Conservation (phyloP, 1,140 invertebrate species). For the Calycopis cecrops region DNA sequence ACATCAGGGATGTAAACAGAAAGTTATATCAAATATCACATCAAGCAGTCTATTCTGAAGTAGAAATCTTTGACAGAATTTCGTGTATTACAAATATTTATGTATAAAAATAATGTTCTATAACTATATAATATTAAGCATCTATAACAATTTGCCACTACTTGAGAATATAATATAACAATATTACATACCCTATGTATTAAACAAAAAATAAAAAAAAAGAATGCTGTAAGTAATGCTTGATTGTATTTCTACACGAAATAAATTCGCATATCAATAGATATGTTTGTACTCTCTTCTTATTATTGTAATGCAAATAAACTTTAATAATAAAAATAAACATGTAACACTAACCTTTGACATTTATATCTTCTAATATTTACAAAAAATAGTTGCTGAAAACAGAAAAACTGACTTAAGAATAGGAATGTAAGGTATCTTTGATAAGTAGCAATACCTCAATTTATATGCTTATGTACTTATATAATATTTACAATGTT, state of each 20-base stretch:
- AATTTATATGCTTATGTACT: neutral
- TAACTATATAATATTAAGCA: neutral
- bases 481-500: neutral
- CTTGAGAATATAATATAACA: constrained; percentile 1
- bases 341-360: neutral
- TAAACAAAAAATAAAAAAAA: neutral
- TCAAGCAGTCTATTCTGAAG: constrained; percentile 21
- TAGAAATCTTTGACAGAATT: constrained; percentile 20
- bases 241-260: too few species aligned
- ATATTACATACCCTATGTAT: neutral
- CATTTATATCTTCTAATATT: neutral
- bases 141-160: neutral
- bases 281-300: too few species aligned
- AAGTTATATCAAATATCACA: constrained; percentile 25
- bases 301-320: too few species aligned
- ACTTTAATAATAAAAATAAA: too few species aligned
- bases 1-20: too few species aligned
- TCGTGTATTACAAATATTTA: constrained; percentile 14
- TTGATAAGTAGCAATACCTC: neutral
- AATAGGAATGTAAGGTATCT: constrained; percentile 3
- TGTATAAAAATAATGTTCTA: constrained; percentile 25
- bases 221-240: too few species aligned
- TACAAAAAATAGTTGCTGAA: neutral
- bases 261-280: too few species aligned
- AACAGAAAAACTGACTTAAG: neutral